Evolutionary conservation across 2,888 invertebrate species (phyloP).

Genomic region (Plagiodera versicolora): DNA sequence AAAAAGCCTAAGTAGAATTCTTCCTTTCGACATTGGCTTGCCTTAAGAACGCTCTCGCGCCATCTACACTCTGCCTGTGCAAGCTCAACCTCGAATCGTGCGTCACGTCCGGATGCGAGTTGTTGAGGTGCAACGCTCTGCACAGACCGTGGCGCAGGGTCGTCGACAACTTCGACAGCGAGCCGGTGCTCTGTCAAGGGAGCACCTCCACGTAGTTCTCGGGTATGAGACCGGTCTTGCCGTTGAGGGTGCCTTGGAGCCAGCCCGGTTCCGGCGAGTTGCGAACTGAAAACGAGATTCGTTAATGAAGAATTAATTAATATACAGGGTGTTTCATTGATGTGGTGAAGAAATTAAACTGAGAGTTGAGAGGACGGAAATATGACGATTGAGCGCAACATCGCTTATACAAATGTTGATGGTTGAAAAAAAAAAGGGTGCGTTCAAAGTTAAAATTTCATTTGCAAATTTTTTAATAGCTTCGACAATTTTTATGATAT

Average conservation of each 20-base stretch:
- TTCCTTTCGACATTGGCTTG: constrained; percentile 46
- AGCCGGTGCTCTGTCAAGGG: constrained; percentile 59
- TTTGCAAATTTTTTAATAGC: no score
- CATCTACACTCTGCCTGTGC: constrained; percentile 50
- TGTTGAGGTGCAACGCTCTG: constrained; percentile 49
- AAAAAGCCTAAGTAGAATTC: constrained; percentile 43
- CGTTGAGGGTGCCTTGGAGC: constrained; percentile 93
- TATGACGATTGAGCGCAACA: no score
- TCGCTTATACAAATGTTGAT: no score
- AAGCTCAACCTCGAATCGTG: constrained; percentile 35
- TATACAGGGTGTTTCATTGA: no score
- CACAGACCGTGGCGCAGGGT: constrained; percentile 48
- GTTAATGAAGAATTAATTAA: no score
- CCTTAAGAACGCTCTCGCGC: constrained; percentile 39
- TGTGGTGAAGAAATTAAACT: no score
- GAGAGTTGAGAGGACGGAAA: no score
- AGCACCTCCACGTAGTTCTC: constrained; percentile 94
- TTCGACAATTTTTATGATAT: no score
- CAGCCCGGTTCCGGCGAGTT: constrained; percentile 95
- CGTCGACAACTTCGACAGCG: constrained; percentile 49
- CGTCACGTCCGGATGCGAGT: constrained; percentile 40
- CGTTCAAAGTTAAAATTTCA: no score
- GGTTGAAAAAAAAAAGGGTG: no score
- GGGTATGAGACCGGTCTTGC: constrained; percentile 89
- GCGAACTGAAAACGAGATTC: constrained; percentile 67